A percentile compares a stretch with the other conserved stretches of the same genome.
phyloP scores from a whole-genome alignment of 2,888 invertebrate genomes.

The Acronicta alni region DNA sequence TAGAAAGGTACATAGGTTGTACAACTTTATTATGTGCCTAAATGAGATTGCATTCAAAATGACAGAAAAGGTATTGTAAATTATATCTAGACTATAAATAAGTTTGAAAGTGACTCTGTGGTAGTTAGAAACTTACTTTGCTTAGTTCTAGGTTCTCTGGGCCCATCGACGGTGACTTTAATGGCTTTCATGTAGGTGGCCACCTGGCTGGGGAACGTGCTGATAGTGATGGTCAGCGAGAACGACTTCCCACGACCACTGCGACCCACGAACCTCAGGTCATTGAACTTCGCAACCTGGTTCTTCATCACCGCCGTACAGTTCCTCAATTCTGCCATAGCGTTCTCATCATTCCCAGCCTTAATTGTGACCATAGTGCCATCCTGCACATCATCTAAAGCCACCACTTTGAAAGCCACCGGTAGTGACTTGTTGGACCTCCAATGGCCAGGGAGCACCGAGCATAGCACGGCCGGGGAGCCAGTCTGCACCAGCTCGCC shows the following conservation, averaged over 20 bases:
- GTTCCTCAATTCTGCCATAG: conserved; percentile 98
- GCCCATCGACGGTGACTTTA: conserved; percentile 99
- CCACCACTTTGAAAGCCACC: conserved; percentile 98
- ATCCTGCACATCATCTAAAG: conserved; percentile 97
- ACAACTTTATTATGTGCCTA: too few species aligned
- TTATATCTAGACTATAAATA: conserved; percentile 20
- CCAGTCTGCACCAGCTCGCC: conserved; percentile 98
- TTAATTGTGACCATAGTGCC: conserved; percentile 97
- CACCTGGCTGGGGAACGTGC: conserved; percentile 93
- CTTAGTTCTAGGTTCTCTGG: conserved; percentile 98
- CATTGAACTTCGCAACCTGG: conserved; percentile 99
- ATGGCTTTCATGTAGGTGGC: conserved; percentile 98
- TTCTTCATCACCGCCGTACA: conserved; percentile 98
- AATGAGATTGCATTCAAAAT: too few species aligned
- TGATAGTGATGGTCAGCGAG: conserved; percentile 97
- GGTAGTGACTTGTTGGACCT: conserved; percentile 99
- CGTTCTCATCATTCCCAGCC: conserved; percentile 99
- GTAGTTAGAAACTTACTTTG: conserved; percentile 93
- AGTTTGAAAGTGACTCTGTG: conserved; percentile 36
- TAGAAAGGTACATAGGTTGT: too few species aligned
- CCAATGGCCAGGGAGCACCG: conserved; percentile 98
- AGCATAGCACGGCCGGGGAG: conserved; percentile 98
- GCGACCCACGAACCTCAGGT: conserved; percentile 98
- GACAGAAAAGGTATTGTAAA: too few species aligned
- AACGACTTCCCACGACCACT: conserved; percentile 99